phyloP scores from a whole-genome alignment of 2,113 vertebrate genomes.

The Rissa tridactyla region DNA sequence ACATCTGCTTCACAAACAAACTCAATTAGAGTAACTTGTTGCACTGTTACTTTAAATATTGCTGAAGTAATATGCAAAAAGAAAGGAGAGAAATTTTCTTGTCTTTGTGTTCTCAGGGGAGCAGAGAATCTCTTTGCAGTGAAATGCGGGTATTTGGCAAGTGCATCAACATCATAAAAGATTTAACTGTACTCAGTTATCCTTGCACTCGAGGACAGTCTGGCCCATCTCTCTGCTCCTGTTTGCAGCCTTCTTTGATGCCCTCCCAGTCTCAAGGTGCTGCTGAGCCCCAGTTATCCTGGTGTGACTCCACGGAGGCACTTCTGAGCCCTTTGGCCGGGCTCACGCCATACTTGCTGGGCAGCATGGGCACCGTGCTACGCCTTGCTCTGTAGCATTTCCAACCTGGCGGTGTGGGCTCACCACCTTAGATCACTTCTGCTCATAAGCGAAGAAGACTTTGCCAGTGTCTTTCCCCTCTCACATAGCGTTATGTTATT shows the following conservation, averaged over 20 bases:
- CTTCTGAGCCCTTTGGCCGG: not conserved
- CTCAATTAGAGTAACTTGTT: not conserved
- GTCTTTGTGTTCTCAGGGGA: not conserved
- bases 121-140: not conserved
- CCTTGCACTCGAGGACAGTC: not conserved
- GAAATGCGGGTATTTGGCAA: not conserved
- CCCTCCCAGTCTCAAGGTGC: not conserved
- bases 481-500: not conserved
- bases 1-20: not conserved
- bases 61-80: not conserved
- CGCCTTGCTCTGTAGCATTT: not conserved
- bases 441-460: not conserved
- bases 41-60: not conserved
- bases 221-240: not conserved
- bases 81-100: not conserved
- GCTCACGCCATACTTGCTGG: fast-evolving
- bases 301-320: not conserved
- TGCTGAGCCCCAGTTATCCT: not conserved
- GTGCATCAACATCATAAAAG: not conserved
- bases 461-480: not conserved
- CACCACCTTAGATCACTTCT: not conserved
- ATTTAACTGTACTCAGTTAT: not conserved
- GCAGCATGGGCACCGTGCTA: not conserved
- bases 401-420: not conserved
- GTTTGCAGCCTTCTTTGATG: not conserved